Evolutionary conservation across 1,140 invertebrate genomes (phyloP).

Genomic region (Diuraphis noxia): DNA sequence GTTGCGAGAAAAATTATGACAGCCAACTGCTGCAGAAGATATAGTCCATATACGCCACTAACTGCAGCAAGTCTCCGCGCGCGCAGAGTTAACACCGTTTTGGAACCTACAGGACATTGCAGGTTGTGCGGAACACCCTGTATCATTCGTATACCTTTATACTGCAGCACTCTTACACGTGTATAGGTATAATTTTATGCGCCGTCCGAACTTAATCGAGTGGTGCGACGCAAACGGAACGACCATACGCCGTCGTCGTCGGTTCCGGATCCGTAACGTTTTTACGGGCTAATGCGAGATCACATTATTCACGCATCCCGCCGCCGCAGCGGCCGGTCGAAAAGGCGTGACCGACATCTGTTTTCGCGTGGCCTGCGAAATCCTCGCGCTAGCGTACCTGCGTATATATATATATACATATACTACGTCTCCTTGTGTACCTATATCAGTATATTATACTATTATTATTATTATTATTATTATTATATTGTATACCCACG

Average conservation of each 20-base stretch:
- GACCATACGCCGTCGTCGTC: not conserved
- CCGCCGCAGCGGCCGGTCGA: not conserved
- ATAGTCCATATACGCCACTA: too few relatives aligned
- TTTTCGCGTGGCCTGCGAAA: constrained; percentile 38
- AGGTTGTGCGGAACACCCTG: not conserved
- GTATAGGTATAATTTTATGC: not conserved
- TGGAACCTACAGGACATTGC: too few relatives aligned
- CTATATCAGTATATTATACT: not conserved
- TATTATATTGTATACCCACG: not conserved
- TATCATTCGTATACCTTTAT: not conserved
- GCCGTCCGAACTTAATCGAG: not conserved
- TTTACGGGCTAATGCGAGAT: constrained; percentile 47
- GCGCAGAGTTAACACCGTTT: too few relatives aligned
- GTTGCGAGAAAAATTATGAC: too few relatives aligned
- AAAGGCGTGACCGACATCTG: constrained; percentile 50
- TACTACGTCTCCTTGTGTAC: not conserved
- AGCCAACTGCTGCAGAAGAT: too few relatives aligned
- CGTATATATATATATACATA: not conserved
- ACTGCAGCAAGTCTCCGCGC: too few relatives aligned
- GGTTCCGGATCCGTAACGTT: constrained; percentile 31
- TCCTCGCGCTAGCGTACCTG: not conserved
- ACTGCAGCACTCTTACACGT: too few relatives aligned
- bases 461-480: constrained; percentile 32
- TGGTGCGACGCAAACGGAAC: not conserved
- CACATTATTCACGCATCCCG: constrained; percentile 51